phyloP scores from a whole-genome alignment of 2,797 vertebrate genomes.

The Danio choprae region DNA sequence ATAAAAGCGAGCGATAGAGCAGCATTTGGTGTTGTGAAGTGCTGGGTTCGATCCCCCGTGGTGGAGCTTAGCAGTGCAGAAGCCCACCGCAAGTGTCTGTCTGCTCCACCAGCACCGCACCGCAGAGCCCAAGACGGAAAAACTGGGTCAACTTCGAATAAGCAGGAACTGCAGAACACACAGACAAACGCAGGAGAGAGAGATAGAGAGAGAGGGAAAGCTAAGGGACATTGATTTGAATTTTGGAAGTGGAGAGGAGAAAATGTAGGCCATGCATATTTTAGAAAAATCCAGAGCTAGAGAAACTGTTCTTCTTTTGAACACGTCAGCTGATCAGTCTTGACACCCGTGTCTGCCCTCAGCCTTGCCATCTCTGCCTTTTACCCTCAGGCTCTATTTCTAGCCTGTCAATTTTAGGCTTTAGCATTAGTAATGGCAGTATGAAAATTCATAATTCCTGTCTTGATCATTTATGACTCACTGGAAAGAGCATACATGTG shows the following conservation, averaged over 20 bases:
- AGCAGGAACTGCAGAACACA: conserved; percentile 53
- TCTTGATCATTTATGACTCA: not conserved
- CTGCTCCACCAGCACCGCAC: conserved; percentile 58
- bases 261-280: conserved; percentile 83
- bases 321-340: conserved; percentile 41
- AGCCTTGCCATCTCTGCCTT: conserved; percentile 13
- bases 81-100: conserved; percentile 43
- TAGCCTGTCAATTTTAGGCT: conserved; percentile 34
- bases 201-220: conserved; percentile 63
- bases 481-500: not conserved
- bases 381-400: conserved; percentile 1
- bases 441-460: not conserved
- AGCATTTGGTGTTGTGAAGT: conserved; percentile 39
- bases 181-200: conserved; percentile 50
- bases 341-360: conserved; percentile 45
- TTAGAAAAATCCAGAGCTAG: conserved; percentile 71
- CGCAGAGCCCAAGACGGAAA: conserved; percentile 67
- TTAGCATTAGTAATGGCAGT: conserved; percentile 12
- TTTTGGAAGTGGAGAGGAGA: conserved; percentile 64
- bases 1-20: conserved; percentile 14
- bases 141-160: conserved; percentile 82
- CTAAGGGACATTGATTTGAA: conserved; percentile 69
- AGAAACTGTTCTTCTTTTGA: conserved; percentile 57
- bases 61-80: conserved; percentile 23
- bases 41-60: conserved; percentile 20